phyloP scores from a whole-genome alignment of 2,113 vertebrate genomes.

The Brachypteracias leptosomus region DNA sequence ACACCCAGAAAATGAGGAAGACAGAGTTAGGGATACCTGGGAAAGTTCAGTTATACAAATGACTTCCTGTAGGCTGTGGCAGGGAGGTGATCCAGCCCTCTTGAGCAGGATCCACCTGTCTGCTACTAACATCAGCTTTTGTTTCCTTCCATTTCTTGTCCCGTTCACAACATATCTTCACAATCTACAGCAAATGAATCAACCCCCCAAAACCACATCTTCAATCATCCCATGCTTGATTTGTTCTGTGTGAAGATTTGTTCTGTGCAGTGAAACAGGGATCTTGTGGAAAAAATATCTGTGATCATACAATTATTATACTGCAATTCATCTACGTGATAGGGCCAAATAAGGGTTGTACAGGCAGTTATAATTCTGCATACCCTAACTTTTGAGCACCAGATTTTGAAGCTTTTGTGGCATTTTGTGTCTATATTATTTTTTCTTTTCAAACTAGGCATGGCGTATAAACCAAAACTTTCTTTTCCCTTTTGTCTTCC shows the following conservation, averaged over 20 bases:
- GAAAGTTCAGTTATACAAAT: neutral
- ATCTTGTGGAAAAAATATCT: neutral
- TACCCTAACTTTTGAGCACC: neutral
- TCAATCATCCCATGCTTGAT: neutral
- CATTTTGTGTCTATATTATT: neutral
- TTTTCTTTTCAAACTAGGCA: neutral
- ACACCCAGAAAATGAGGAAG: neutral
- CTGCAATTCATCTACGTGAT: neutral
- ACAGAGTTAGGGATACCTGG: neutral
- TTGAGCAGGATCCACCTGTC: neutral
- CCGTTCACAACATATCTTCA: neutral
- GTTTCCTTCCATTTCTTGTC: neutral
- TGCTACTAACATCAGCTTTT: neutral
- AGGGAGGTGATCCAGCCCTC: neutral
- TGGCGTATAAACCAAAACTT: neutral
- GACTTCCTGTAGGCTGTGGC: neutral
- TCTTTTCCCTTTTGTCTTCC: neutral
- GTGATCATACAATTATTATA: rapidly evolving
- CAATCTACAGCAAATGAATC: neutral
- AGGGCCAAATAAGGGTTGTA: neutral
- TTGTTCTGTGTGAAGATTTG: rapidly evolving
- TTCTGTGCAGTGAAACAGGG: neutral
- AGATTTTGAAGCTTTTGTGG: neutral
- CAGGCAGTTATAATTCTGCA: neutral
- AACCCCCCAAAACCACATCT: neutral